These are phyloP conservation scores for Catharus minimus DNA, from an alignment of 2,113 vertebrate genomes.

Conservation along the genomic window DNA sequence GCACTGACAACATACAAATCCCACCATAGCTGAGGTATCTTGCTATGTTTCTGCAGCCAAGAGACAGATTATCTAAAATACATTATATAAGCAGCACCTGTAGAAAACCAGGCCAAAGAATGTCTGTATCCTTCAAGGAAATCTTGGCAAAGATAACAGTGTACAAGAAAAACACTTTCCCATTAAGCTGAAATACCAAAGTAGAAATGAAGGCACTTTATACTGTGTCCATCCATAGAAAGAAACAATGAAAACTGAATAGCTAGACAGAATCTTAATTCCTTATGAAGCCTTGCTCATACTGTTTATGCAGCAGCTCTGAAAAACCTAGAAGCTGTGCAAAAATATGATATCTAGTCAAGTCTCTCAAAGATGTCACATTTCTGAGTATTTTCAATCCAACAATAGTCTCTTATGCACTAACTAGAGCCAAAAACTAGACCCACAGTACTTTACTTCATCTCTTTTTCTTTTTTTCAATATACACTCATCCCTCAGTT, in stretches of 20 bases:
- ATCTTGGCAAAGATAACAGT: neutral
- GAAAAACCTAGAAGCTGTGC: neutral
- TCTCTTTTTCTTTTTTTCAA: neutral
- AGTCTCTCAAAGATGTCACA: neutral
- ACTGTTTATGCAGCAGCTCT: neutral
- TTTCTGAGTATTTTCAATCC: neutral
- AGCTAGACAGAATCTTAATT: neutral
- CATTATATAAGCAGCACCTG: neutral
- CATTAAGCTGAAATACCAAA: neutral
- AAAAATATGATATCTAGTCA: neutral
- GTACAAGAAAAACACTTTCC: neutral
- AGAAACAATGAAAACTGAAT: neutral
- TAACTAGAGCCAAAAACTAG: neutral
- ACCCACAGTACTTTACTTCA: neutral
- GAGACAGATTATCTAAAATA: neutral
- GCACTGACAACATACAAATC: neutral
- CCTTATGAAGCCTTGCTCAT: neutral
- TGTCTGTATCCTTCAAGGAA: neutral
- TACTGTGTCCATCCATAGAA: neutral
- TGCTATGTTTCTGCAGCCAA: neutral
- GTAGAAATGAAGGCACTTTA: neutral
- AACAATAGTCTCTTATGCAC: neutral
- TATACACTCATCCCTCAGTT: neutral
- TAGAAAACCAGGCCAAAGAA: neutral
- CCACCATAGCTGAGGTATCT: neutral